Evolutionary conservation across 23 tunicate species (phyloP), one percentile per base, ranked within the genome.

Genomic region (Pegea sp.): DNA sequence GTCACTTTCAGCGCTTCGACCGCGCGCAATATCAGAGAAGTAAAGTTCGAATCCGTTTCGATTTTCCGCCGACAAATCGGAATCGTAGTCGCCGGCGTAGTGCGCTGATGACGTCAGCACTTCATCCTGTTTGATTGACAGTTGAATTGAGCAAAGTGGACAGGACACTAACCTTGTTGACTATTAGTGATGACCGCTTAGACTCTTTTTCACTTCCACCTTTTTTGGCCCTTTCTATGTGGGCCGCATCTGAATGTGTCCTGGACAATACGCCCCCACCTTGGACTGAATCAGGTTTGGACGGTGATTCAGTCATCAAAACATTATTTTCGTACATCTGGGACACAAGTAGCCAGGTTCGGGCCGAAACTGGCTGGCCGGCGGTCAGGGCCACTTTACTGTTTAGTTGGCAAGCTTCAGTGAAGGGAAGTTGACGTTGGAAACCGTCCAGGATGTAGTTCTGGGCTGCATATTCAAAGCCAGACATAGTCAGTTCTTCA

Each of bases 1-100:
- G 46, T 64, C 78, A 20, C 65, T 78, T 53, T 78, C 78, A 20
- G 90, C 69, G 27, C 67, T 71, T 23, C 69, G 62, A 22, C 92
- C 92, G 13, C 54, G 59, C 23, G 92, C 92, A 16, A 78, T 78
- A 33, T 70, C 92, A 2, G 78, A 70, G 52, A 78, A 52, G 53
- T 70, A 78, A 60, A 70, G 80, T 34, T 78, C 92, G 1, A 66
- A 46, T 31, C 62, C 69, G 19, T 6, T 55, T 2, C 67, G 67
- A 1, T 75, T 65, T 4, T 77, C 90, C 1, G 90, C 69, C 20
- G 64, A 71, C 18, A 61, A 31, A 21, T 77, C 90, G 3, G 90
- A 77, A 28, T 77, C 90, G 20, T 60, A 63, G 22, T 56, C 70
- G 51, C 67, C 46, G 49, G 49, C 53, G 46, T 16, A 8, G 46